Evolutionary conservation across 2,888 invertebrate species (phyloP).

Genomic region (Caenorhabditis doughertyi): DNA sequence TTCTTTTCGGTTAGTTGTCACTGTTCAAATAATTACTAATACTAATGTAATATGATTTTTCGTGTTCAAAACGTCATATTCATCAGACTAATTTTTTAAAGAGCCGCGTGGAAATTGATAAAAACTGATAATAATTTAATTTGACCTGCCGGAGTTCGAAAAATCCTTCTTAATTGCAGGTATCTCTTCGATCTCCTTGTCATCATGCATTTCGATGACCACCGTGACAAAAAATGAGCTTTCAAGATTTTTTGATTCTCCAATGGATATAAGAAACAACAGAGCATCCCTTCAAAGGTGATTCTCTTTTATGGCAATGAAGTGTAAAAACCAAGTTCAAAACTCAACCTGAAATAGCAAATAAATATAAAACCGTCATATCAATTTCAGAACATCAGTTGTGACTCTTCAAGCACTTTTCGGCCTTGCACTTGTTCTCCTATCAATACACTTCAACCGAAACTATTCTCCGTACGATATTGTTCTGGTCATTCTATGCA

Average conservation of each 20-base stretch:
- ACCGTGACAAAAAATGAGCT: slow-evolving; percentile 47
- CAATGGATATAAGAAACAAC: slow-evolving; percentile 36
- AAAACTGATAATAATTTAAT: slow-evolving; percentile 32
- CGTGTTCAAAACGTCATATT: slow-evolving; percentile 21
- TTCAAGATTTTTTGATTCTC: slow-evolving; percentile 48
- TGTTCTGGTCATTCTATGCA: slow-evolving; percentile 45
- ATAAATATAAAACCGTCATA: too few species aligned
- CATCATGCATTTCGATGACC: slow-evolving; percentile 35
- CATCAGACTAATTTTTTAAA: slow-evolving; percentile 17
- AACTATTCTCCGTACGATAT: slow-evolving; percentile 55
- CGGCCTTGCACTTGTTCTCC: slow-evolving; percentile 39
- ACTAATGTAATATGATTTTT: slow-evolving; percentile 38
- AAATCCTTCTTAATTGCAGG: slow-evolving; percentile 33
- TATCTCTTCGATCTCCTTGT: slow-evolving; percentile 41
- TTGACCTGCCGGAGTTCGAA: slow-evolving; percentile 4
- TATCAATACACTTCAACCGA: slow-evolving; percentile 42
- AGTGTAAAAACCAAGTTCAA: background rate
- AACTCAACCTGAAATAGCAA: slow-evolving; percentile 8
- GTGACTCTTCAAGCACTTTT: slow-evolving; percentile 50
- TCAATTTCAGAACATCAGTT: slow-evolving; percentile 53
- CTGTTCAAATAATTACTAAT: slow-evolving; percentile 20
- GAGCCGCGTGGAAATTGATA: slow-evolving; percentile 23
- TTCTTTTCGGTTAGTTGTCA: slow-evolving; percentile 49
- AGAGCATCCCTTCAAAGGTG: slow-evolving; percentile 49
- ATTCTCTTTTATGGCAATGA: too few species aligned